Conservation (phyloP, 2,113 vertebrate species). For the Macrotus californicus region DNA sequence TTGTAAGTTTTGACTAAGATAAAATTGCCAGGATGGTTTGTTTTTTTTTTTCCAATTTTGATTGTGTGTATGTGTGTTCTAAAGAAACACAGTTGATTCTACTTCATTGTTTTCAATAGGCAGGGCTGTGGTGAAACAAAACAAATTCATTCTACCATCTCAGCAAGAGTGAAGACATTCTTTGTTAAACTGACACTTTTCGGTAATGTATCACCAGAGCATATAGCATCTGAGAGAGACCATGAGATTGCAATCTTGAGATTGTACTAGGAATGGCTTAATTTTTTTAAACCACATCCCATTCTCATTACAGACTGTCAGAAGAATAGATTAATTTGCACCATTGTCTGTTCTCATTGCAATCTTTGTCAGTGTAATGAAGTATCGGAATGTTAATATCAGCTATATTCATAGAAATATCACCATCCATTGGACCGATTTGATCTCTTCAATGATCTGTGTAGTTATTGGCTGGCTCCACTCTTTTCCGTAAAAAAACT, state of each 20-base stretch:
- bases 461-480: background rate
- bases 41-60: background rate
- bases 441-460: constrained; percentile 27
- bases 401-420: constrained; percentile 23
- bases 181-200: constrained; percentile 52
- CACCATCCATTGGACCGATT: background rate
- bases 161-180: constrained; percentile 1
- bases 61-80: background rate
- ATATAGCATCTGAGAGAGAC: constrained; percentile 1
- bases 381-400: constrained; percentile 32
- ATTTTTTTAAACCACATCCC: constrained; percentile 54
- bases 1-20: constrained; percentile 4
- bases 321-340: constrained; percentile 57
- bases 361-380: constrained; percentile 49
- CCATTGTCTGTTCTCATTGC: constrained; percentile 42
- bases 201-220: constrained; percentile 21
- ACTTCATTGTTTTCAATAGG: constrained; percentile 16
- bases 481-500: background rate
- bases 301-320: constrained; percentile 54
- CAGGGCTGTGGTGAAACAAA: constrained; percentile 30
- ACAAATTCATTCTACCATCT: background rate
- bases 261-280: constrained; percentile 39
- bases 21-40: background rate
- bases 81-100: constrained; percentile 7
- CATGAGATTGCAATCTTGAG: constrained; percentile 45